A percentile compares a stretch with the other conserved stretches of the same genome.
These are phyloP conservation scores for Lamprologus ornatipinnis DNA, from an alignment of 2,113 vertebrate species.

Conservation along the genomic window DNA sequence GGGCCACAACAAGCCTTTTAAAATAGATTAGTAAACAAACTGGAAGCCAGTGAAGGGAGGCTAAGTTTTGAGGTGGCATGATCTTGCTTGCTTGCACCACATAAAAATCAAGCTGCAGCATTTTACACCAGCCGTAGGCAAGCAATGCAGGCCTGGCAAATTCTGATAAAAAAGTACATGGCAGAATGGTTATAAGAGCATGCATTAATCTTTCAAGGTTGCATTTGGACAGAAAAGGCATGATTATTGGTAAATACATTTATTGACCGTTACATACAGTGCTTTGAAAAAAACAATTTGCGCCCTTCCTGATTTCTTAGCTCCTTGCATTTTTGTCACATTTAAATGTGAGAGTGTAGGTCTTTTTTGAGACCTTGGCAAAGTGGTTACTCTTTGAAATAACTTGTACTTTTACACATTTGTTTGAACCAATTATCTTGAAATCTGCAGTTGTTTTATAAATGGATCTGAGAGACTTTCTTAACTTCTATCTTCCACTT, in stretches of 20 bases:
- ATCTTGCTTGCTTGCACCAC: background rate
- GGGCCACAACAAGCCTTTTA: background rate
- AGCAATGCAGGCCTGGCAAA: background rate
- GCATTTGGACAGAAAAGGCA: background rate
- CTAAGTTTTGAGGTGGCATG: background rate
- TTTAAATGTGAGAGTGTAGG: background rate
- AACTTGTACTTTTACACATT: background rate
- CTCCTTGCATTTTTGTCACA: background rate
- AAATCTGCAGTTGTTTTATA: background rate
- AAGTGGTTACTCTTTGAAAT: background rate
- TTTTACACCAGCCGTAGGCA: background rate
- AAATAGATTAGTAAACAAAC: background rate
- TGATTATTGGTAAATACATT: background rate
- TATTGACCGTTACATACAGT: background rate
- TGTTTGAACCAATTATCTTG: background rate
- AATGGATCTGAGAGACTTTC: background rate
- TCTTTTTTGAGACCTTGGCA: background rate
- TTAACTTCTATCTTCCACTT: background rate
- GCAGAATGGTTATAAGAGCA: background rate
- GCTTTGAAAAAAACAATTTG: background rate
- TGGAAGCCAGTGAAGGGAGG: background rate
- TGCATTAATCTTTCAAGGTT: background rate
- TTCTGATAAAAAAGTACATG: background rate
- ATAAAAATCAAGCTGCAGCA: background rate
- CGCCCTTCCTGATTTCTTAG: background rate